Evolutionary conservation across 2,797 vertebrate species (phyloP).

Genomic region (Anas capensis): DNA sequence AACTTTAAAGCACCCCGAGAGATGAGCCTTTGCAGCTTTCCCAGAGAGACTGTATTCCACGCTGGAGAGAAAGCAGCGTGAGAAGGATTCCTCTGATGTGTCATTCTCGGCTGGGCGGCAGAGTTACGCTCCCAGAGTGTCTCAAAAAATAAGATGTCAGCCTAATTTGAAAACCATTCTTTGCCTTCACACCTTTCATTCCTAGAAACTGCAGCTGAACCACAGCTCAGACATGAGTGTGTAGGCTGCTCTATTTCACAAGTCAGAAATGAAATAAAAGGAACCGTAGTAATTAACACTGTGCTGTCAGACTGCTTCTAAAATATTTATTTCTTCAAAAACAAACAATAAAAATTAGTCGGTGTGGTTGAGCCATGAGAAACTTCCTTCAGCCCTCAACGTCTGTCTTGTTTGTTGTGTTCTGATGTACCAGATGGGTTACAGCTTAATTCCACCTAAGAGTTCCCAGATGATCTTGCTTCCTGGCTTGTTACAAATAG

Average conservation of each 20-base stretch:
- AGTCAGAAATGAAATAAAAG: conserved; percentile 3
- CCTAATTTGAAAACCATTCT: conserved; percentile 28
- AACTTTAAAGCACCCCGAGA: background rate
- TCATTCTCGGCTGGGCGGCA: background rate
- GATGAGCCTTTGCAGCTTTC: background rate
- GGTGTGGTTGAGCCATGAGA: background rate
- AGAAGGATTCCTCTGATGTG: conserved; percentile 29
- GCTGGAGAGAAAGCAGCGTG: background rate
- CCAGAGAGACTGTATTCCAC: background rate
- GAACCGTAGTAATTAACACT: conserved; percentile 6
- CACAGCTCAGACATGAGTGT: background rate
- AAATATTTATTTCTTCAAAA: background rate
- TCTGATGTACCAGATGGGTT: background rate
- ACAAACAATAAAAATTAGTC: background rate
- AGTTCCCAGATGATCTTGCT: background rate
- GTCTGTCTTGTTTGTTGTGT: background rate
- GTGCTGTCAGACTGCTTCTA: background rate
- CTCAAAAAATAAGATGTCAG: conserved; percentile 47
- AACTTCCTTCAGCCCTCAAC: background rate
- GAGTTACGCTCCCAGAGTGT: background rate
- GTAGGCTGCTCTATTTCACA: background rate
- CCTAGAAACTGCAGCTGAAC: background rate
- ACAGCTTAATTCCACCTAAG: background rate
- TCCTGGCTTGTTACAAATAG: background rate
- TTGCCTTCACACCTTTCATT: conserved; percentile 8